Conservation (phyloP, 2,888 invertebrate species). For the Chloroclysta siterata region DNA sequence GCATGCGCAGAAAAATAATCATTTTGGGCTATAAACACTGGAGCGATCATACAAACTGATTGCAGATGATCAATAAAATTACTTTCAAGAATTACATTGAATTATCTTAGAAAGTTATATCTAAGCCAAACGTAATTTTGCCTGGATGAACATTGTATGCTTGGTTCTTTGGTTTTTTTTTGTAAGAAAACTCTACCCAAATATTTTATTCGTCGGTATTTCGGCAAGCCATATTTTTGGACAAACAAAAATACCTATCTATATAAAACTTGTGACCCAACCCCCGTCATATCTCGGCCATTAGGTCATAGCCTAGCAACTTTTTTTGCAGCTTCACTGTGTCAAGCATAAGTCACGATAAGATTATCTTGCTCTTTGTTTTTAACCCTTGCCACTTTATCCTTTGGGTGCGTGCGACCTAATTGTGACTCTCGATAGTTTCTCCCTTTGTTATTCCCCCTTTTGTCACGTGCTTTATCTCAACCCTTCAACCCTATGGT, state of each 20-base stretch:
- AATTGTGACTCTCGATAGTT: slow-evolving; percentile 38
- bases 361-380: slow-evolving; percentile 4
- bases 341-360: slow-evolving; percentile 2
- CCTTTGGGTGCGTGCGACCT: slow-evolving; percentile 40
- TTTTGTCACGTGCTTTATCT: slow-evolving; percentile 38
- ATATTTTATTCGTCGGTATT: not conserved
- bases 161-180: no score
- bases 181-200: no score
- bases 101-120: no score
- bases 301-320: not conserved
- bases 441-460: slow-evolving; percentile 30
- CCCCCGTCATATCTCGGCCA: not conserved
- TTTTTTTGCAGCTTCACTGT: not conserved
- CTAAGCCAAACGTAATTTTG: no score
- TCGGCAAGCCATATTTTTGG: not conserved
- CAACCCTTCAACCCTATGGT: slow-evolving; percentile 19
- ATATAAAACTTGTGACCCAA: no score
- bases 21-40: no score
- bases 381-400: slow-evolving; percentile 15
- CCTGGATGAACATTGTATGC: no score
- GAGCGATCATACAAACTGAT: no score
- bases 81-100: no score
- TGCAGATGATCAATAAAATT: no score
- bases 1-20: no score
- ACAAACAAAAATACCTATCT: not conserved